Base-by-base conservation (phyloP, 2,888 invertebrate genomes). In the Eurois occulta region DNA sequence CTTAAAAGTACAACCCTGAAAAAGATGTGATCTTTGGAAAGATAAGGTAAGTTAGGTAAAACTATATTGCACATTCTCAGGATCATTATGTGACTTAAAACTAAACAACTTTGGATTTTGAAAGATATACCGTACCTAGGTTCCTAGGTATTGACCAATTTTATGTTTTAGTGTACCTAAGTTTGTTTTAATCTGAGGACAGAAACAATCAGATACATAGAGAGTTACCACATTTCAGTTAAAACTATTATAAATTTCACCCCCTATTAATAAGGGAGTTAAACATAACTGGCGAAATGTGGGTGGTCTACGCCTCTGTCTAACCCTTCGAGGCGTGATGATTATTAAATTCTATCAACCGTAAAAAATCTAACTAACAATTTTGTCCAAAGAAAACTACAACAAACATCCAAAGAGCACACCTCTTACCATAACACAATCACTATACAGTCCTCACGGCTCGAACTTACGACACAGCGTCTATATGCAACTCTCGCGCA, bases 401-500 rank as follows among this genome's bases (percentile, higher is more conserved):
- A n/a, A 21, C 3, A 21, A 21, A 35, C 5, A 46, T 41, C 66
- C 80, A 75, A 71, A 84, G 66, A 75, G 16, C 72, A 78, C 68
- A 72, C 35, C 3, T 75, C 16, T 52, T 3, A 18, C 21, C 32
- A n/a, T 48, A 41, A 41, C 68, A 65, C 38, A 55, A 32, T 67
- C 70, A 77, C 52, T 81, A 21, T 64, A 55, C 65, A 60, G 75
- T 84, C 48, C 46, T 38, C 38, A 66, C 52, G 48, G 41, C 60
- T 58, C 55, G 35, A 62, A 67, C 67, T 77, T 24, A 38, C 38
- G 46, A 4, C 48, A 48, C 48, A 71, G 70, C 69, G 75, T 85
- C 88, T 98, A 98, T 97, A 98, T 98, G 97, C 98, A 98, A 96
- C 98, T 98, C 96, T 98, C 98, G 93, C 98, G 98, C 96, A 98